Evolutionary conservation across 1,140 invertebrate genomes (phyloP).

Genomic region (Listronotus bonariensis): DNA sequence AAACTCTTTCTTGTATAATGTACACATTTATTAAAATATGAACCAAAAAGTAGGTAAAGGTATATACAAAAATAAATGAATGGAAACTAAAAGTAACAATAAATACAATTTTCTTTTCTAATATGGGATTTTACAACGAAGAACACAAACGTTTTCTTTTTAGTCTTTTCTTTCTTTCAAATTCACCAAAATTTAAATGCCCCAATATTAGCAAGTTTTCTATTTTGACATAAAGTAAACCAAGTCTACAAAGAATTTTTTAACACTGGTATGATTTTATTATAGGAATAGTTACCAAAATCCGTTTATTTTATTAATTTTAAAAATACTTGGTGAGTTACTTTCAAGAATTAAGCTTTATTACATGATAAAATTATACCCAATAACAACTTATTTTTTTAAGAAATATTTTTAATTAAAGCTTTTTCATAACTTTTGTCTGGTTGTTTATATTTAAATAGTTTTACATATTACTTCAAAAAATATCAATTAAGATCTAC

Average conservation of each 20-base stretch:
- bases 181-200: background rate
- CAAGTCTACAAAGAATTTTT: no score
- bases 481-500: no score
- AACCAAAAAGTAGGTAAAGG: slow-evolving; percentile 1
- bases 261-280: no score
- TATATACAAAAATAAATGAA: slow-evolving; percentile 18
- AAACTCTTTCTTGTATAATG: slow-evolving; percentile 9
- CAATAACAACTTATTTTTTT: background rate
- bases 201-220: background rate
- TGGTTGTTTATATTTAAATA: background rate
- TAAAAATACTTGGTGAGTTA: background rate
- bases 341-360: background rate
- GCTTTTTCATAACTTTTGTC: background rate
- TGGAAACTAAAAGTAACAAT: slow-evolving; percentile 1
- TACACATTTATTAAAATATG: slow-evolving; percentile 10
- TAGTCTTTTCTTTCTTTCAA: slow-evolving; percentile 21
- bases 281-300: no score
- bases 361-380: background rate
- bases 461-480: no score
- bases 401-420: no score
- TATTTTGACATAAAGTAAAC: no score
- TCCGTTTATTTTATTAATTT: no score
- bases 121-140: slow-evolving; percentile 21
- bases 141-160: slow-evolving; percentile 25
- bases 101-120: slow-evolving; percentile 14